phyloP scores from a whole-genome alignment of 2,797 vertebrate species.

The Sarcophilus harrisii region DNA sequence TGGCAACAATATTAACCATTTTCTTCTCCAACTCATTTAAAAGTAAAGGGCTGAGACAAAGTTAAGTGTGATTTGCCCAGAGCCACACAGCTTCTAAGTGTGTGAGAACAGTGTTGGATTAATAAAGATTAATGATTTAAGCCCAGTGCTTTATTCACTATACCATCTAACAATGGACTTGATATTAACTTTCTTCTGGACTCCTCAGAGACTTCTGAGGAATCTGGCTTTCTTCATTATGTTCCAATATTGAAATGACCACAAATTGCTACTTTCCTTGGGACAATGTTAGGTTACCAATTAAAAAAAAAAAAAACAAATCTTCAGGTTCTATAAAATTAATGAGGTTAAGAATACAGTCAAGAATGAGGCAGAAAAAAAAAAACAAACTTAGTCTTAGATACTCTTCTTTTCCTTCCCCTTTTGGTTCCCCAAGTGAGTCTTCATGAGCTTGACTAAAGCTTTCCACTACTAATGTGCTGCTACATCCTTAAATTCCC shows the following conservation, averaged over 20 bases:
- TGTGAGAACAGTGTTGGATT: neutral
- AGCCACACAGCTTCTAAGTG: neutral
- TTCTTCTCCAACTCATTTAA: neutral
- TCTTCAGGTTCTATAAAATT: neutral
- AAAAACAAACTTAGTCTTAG: neutral
- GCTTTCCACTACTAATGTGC: neutral
- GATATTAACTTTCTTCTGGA: neutral
- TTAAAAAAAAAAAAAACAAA: conserved; percentile 33
- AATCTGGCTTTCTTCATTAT: neutral
- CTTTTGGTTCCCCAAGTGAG: neutral
- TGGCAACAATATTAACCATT: neutral
- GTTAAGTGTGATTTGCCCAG: neutral
- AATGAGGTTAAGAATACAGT: neutral
- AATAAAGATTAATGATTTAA: neutral
- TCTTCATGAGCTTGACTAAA: neutral
- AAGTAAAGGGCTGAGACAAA: neutral
- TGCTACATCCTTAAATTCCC: too few species aligned
- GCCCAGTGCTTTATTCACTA: neutral
- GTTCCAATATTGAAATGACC: neutral
- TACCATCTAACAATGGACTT: neutral
- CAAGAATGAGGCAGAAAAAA: neutral
- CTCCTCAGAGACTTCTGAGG: neutral
- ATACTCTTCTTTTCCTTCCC: neutral
- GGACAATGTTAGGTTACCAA: neutral
- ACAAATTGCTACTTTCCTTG: neutral